phyloP scores from a whole-genome alignment of 2,888 invertebrate genomes.

The Horisme vitalbata region DNA sequence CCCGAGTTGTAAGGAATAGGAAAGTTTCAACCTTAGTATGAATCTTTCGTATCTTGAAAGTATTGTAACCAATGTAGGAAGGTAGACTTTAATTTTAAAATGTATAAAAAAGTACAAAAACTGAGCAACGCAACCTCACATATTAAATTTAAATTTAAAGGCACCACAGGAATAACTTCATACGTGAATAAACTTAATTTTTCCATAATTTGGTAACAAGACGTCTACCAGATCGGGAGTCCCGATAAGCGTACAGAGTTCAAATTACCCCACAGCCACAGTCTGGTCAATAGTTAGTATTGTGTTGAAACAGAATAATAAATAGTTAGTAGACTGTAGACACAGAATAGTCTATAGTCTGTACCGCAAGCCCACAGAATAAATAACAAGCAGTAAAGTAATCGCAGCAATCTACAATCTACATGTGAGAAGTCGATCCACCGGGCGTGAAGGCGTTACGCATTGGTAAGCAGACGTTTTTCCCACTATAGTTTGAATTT shows the following conservation, averaged over 20 bases:
- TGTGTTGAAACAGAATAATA: not conserved
- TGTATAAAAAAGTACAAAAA: slow-evolving; percentile 2
- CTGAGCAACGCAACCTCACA: slow-evolving; percentile 22
- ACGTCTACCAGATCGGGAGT: slow-evolving; percentile 43
- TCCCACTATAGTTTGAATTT: slow-evolving; percentile 64
- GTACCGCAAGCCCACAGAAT: not conserved
- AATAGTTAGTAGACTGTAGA: slow-evolving; percentile 28
- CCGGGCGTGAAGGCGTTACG: slow-evolving; percentile 74
- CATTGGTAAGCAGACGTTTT: slow-evolving; percentile 65
- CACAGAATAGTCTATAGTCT: not conserved
- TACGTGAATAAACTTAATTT: slow-evolving; percentile 45
- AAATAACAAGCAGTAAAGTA: slow-evolving; percentile 46
- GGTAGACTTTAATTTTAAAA: too few species aligned
- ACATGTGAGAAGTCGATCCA: slow-evolving; percentile 61
- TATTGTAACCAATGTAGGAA: too few species aligned
- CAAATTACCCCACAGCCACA: slow-evolving; percentile 55
- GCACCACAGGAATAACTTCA: slow-evolving; percentile 33
- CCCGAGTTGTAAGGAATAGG: too few species aligned
- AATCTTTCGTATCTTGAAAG: not conserved
- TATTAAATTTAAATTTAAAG: slow-evolving; percentile 49
- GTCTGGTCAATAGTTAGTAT: slow-evolving; percentile 1
- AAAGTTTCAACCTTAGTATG: too few species aligned
- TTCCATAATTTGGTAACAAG: slow-evolving; percentile 43
- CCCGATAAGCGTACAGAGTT: slow-evolving; percentile 50
- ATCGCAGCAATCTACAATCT: slow-evolving; percentile 71